phyloP scores from a whole-genome alignment of 2,113 vertebrate genomes.

The Addax nasomaculatus region DNA sequence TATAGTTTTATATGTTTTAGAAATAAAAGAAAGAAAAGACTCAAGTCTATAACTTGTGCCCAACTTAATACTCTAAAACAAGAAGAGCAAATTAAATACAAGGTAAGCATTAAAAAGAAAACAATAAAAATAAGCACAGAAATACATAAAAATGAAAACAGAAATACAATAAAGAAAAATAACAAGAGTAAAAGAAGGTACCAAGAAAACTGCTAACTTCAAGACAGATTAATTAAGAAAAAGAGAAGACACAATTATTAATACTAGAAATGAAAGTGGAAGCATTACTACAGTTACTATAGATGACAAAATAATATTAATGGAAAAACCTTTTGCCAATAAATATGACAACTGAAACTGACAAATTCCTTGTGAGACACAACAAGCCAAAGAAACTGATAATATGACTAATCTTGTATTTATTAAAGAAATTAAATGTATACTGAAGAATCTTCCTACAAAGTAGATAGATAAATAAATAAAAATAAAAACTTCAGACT shows the following conservation, averaged over 20 bases:
- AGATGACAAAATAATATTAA: background rate
- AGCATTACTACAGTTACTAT: background rate
- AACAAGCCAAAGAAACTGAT: background rate
- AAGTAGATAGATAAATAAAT: background rate
- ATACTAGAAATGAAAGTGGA: background rate
- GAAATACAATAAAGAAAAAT: background rate
- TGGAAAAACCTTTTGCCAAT: background rate
- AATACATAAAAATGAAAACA: background rate
- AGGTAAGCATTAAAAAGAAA: background rate
- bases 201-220: background rate
- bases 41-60: background rate
- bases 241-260: background rate
- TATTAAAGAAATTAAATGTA: background rate
- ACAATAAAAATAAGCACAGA: background rate
- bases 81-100: background rate
- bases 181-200: background rate
- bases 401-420: background rate
- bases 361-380: background rate
- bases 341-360: background rate
- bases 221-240: background rate
- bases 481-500: background rate
- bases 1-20: background rate
- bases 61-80: background rate
- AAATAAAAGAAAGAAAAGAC: background rate
- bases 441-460: background rate